phyloP scores from a whole-genome alignment of 2,113 vertebrate species.

The Rhinoderma darwinii region DNA sequence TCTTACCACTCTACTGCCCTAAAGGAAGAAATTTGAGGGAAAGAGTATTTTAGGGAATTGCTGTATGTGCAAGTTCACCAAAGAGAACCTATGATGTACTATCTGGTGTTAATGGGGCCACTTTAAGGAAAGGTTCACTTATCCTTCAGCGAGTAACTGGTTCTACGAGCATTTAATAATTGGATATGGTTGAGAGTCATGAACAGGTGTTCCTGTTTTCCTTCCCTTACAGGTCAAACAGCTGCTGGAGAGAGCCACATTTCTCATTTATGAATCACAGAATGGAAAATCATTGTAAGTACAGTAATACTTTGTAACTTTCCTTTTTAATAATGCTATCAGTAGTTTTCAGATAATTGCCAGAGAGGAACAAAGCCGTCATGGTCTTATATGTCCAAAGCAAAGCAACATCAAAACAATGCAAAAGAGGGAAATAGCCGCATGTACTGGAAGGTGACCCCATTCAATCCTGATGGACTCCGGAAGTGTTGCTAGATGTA shows the following conservation, averaged over 20 bases:
- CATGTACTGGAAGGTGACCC: neutral
- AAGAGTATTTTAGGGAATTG: no score
- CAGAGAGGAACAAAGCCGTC: neutral
- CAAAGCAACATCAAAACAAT: neutral
- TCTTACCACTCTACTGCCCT: no score
- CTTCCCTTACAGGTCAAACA: neutral
- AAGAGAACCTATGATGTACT: neutral
- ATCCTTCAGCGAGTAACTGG: neutral
- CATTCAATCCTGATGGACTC: neutral
- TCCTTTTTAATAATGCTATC: neutral
- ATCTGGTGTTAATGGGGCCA: neutral
- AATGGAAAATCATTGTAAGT: neutral
- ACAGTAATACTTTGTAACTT: neutral
- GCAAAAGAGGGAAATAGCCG: neutral
- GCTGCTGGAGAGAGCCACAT: neutral
- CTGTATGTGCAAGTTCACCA: neutral
- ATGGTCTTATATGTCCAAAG: neutral
- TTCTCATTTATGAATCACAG: neutral
- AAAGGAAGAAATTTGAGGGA: no score
- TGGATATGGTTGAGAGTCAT: neutral
- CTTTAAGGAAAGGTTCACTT: neutral
- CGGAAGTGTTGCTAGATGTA: neutral
- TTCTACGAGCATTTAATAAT: neutral
- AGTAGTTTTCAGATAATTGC: neutral
- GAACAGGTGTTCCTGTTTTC: conserved; percentile 23